Percentiles rank a stretch among this genome's conserved stretches.
Conservation (phyloP, 2,113 vertebrate species). For the Pygoscelis adeliae region DNA sequence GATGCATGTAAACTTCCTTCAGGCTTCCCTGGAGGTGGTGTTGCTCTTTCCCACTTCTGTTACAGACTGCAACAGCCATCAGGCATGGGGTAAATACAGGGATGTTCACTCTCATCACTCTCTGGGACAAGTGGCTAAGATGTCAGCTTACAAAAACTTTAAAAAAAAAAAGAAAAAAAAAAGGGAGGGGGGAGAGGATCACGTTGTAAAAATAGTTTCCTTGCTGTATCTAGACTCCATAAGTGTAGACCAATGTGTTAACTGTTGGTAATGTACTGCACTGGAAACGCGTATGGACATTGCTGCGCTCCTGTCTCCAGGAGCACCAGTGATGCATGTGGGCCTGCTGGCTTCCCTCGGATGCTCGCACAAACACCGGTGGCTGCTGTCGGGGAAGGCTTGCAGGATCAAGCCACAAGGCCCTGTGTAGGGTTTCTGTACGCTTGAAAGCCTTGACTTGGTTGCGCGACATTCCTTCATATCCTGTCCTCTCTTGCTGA, state of each 20-base stretch:
- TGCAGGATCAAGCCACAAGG: neutral
- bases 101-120: neutral
- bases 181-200: neutral
- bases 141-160: neutral
- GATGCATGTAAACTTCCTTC: neutral
- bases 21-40: neutral
- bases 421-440: neutral
- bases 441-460: neutral
- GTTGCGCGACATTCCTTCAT: conserved; percentile 9
- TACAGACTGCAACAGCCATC: neutral
- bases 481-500: conserved; percentile 67
- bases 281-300: accelerated
- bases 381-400: neutral
- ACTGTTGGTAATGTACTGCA: neutral
- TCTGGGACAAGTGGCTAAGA: neutral
- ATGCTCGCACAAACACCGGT: neutral
- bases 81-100: neutral
- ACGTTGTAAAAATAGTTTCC: neutral
- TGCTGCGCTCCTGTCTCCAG: neutral
- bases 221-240: neutral
- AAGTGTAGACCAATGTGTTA: neutral
- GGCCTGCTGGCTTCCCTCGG: neutral
- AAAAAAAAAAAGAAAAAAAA: neutral
- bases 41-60: neutral
- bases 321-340: neutral